Evolutionary conservation across 2,888 invertebrate genomes (phyloP), one percentile per base, ranked within the genome.

Genomic region (Latrodectus elegans): DNA sequence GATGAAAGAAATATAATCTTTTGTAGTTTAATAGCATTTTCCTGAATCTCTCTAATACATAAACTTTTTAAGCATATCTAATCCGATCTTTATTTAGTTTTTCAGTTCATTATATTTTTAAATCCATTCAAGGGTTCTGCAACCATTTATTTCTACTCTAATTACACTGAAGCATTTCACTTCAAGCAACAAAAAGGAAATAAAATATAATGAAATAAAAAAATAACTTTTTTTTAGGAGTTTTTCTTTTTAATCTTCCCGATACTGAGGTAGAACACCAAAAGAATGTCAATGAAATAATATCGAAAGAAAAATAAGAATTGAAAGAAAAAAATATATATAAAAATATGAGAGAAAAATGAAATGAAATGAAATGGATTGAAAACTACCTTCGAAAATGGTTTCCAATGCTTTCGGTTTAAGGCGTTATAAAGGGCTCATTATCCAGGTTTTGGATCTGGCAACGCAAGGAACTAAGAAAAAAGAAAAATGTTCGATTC

Each of bases 391-490:
- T 83, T 51, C 75, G 82, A 83, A 83, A 83, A 83, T 83, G 68
- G 82, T 84, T 84, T 84, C 67, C 84, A 78, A 84, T 84, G 77
- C 78, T 55, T 84, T 84, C 73, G 65, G 84, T 72, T 78, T 84
- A 72, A 78, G 78, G 72, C 84, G 72, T 84, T 78, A 84, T 84
- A 78, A 84, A 84, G 77, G 65, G 84, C 76, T 84, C 84, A 84
- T 84, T 84, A 84, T 73, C 84, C 72, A 38, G 15, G 84, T 72
- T 78, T 78, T 55, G 72, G 77, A 78, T 67, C 77, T 60, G 49
- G 76, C 64, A 17, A 15, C 17, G 53, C 60, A n/a, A 49, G 17
- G 77, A 64, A 65, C 71, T 49, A 26, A 17, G 76, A 67, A 67
- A 65, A 52, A 53, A 38, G 1, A 38, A 38, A 38, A 53, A 53